Base-by-base conservation (phyloP, 2,113 vertebrate genomes). In the Aix galericulata region DNA sequence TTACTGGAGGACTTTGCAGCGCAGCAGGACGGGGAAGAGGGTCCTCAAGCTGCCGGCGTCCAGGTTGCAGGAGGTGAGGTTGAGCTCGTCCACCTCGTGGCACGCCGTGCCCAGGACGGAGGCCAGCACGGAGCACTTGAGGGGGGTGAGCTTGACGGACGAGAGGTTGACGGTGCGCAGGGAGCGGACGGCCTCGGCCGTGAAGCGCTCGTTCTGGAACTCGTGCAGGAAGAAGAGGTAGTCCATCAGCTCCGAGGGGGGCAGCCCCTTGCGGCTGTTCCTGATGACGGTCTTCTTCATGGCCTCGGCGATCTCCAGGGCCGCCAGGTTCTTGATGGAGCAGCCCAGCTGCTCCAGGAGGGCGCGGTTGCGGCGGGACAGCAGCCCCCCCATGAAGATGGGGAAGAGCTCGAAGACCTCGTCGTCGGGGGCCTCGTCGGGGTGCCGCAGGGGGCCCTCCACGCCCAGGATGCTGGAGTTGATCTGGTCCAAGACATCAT, bases 371-470 rank as follows among this genome's bases (percentile, higher is more conserved):
- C 98, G 98, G 55, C 98, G 99, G 20, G 99, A 99, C 58, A 99
- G 97, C 64, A 99, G 98, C 17, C 99, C 99, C 0, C 98, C 99
- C 98, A 99, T 99, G 95, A 99, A 99, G 91, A 99, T 99, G 29
- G 99, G 99, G 91, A 99, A 99, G 58, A 99, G 98, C 91, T 99
- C 99, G 11, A 99, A 99, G 22, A 99, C 97, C 80, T 99, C 98
- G 0, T 98, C 97, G 0, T 97, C 97, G 0, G 93, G 76, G 17
- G 77, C 96, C 69, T 98, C 98, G 0, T 98, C 98, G 0, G 97
- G 97, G 77, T 98, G 93, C 10, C 95, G 98, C 90, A 98, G 97
- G 3, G 99, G 99, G 17, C 99, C 99, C 66, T 99, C 99, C 42
- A 99, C 97, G 0, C 99, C 99, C 71, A 99, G 97, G 67, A 99